Evolutionary conservation across 2,888 invertebrate species (phyloP).

Genomic region (Euspilapteryx auroguttella): DNA sequence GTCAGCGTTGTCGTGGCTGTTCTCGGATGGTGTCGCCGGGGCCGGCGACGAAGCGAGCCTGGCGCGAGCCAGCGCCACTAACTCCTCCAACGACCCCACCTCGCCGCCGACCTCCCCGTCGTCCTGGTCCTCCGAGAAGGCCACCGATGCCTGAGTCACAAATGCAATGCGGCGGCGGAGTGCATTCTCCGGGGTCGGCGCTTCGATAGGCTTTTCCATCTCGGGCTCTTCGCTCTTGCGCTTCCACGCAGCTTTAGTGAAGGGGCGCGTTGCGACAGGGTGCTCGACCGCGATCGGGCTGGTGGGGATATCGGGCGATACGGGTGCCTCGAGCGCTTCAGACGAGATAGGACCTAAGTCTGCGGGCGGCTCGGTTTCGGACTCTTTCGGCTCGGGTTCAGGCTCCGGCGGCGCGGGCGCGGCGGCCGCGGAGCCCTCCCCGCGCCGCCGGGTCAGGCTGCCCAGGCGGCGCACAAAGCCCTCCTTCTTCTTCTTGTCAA

Average conservation of each 20-base stretch:
- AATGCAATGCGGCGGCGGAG: conserved; percentile 53
- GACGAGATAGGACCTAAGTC: no score
- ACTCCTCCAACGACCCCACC: conserved; percentile 57
- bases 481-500: conserved; percentile 38
- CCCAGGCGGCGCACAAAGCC: conserved; percentile 42
- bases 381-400: conserved; percentile 10
- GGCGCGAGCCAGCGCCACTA: conserved; percentile 48
- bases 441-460: conserved; percentile 33
- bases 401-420: conserved; percentile 6
- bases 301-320: conserved; percentile 17
- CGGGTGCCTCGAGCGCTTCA: no score
- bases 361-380: neutral
- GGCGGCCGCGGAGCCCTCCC: conserved; percentile 10
- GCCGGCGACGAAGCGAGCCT: conserved; percentile 33
- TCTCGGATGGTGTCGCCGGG: conserved; percentile 24
- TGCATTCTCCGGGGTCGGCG: conserved; percentile 45
- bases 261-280: conserved; percentile 53
- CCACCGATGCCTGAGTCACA: conserved; percentile 53
- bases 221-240: conserved; percentile 26
- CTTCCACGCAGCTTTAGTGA: conserved; percentile 57
- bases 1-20: conserved; percentile 37
- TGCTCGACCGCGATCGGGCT: conserved; percentile 46
- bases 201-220: conserved; percentile 44
- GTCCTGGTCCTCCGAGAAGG: conserved; percentile 53
- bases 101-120: conserved; percentile 33